These are phyloP conservation scores for Sylvicapra grimmia DNA, from an alignment of 2,113 vertebrate genomes.

Conservation along the genomic window DNA sequence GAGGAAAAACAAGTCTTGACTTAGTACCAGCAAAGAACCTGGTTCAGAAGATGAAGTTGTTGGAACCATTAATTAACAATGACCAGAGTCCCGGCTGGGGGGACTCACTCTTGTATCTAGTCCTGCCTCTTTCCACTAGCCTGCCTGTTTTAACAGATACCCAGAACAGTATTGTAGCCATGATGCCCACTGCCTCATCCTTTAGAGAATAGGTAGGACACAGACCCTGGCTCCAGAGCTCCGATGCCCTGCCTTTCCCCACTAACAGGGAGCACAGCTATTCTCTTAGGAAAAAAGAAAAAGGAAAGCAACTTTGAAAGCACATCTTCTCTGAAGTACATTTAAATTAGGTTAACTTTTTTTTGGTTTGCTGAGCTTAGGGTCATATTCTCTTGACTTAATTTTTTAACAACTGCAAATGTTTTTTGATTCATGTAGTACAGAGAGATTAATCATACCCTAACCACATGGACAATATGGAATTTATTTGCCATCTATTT, in stretches of 20 bases:
- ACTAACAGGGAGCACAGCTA: not conserved
- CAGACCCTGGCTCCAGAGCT: not conserved
- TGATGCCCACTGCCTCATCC: not conserved
- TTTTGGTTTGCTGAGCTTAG: not conserved
- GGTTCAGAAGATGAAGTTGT: conserved; percentile 24
- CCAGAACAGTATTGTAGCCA: not conserved
- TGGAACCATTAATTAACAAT: conserved; percentile 42
- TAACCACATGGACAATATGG: not conserved
- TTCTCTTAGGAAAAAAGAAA: not conserved
- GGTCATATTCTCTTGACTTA: conserved; percentile 4
- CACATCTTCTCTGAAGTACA: not conserved
- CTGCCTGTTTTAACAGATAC: conserved; percentile 19
- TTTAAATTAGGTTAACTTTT: conserved; percentile 25
- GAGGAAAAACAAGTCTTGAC: not conserved
- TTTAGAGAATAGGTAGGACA: not conserved
- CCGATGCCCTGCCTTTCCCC: not conserved
- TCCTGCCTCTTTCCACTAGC: not conserved
- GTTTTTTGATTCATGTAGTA: not conserved
- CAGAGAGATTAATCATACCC: not conserved
- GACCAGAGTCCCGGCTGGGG: not conserved
- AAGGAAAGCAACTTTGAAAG: not conserved
- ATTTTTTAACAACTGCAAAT: conserved; percentile 7
- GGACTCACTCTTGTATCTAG: not conserved
- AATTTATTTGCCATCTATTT: not conserved
- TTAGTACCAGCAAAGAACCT: not conserved